Base-by-base conservation (phyloP, 2,888 invertebrate species). In the Protula sp. region DNA sequence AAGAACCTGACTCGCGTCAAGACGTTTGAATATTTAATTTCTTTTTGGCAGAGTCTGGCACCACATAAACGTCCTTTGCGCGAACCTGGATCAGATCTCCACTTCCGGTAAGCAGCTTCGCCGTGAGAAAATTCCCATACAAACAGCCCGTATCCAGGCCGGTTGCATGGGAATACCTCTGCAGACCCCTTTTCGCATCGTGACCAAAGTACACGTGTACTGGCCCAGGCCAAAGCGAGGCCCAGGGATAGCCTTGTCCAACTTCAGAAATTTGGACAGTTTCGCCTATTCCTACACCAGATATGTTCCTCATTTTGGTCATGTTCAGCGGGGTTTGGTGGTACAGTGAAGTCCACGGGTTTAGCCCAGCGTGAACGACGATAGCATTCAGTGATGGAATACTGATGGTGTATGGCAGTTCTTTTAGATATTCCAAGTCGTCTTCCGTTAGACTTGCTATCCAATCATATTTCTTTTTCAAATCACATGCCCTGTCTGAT, bases 91-190 rank as follows among this genome's bases (percentile, higher is more conserved):
- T n/a, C n/a, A 38, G 45, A 38, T n/a, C 45, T 9, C n/a, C 45
- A 14, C 9, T n/a, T 14, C 50, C 50, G 9, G 50, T 50, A 5
- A 22, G 14, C 5, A n/a, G 24, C 50, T n/a, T 24, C 22, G 76
- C 80, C 2, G 79, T 77, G 19, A 81, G 65, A 5, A 54, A 24
- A 5, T 69, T 66, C 0, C 81, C 81, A 66, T 80, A 79, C 28
- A 78, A 70, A 69, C 79, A 79, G 0, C 81, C 81, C 1, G 81
- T 80, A 62, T 81, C 81, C n/a, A 81, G 63, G 5, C 81, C 81
- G 2, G 81, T 81, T 9, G 79, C 76, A 62, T 65, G 70, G 5
- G 65, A 60, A 57, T 67, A 67, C 22, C 57, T 30, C 65, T 80
- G 80, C 19, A 80, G 63, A 30, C 67, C 65, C 29, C 79, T 57